These are phyloP conservation scores for Chondrilla cf. caribensis DNA, from an alignment of 37 sponge, comb jelly and placozoan genomes.

Conservation along the genomic window DNA sequence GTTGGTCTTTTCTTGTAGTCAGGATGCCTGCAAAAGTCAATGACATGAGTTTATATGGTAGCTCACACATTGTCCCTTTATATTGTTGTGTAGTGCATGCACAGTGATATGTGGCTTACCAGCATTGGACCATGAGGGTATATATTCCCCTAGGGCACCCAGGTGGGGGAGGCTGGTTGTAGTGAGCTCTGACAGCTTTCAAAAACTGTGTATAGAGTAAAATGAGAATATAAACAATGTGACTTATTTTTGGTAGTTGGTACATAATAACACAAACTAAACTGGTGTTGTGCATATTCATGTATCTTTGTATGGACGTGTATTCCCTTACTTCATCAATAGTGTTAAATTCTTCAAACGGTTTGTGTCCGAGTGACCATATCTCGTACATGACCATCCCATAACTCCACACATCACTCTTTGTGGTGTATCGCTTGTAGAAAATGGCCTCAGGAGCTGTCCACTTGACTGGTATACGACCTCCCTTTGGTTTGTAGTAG, in stretches of 20 bases:
- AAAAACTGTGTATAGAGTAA: neutral
- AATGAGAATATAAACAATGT: no score
- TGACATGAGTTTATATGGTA: no score
- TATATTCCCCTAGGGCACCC: conserved; percentile 13
- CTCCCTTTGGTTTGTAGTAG: neutral
- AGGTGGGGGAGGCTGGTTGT: conserved; percentile 16
- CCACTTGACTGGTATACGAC: neutral
- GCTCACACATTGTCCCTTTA: no score
- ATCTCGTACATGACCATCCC: conserved; percentile 22
- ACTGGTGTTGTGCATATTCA: no score
- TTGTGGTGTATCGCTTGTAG: neutral
- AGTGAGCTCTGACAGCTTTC: neutral
- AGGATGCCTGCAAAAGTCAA: no score
- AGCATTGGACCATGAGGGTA: neutral
- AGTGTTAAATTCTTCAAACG: neutral
- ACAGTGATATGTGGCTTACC: neutral
- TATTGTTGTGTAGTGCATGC: no score
- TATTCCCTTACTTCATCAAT: neutral
- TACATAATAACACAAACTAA: no score
- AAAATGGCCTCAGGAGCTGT: conserved; percentile 18
- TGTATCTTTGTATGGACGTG: no score
- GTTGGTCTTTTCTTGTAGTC: no score
- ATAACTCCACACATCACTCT: conserved; percentile 21
- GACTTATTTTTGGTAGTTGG: no score
- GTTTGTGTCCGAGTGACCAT: conserved; percentile 15